A percentile compares a stretch with the other conserved stretches of the same genome.
Conservation (phyloP, 2,888 invertebrate genomes). For the Stegophylla sp. region DNA sequence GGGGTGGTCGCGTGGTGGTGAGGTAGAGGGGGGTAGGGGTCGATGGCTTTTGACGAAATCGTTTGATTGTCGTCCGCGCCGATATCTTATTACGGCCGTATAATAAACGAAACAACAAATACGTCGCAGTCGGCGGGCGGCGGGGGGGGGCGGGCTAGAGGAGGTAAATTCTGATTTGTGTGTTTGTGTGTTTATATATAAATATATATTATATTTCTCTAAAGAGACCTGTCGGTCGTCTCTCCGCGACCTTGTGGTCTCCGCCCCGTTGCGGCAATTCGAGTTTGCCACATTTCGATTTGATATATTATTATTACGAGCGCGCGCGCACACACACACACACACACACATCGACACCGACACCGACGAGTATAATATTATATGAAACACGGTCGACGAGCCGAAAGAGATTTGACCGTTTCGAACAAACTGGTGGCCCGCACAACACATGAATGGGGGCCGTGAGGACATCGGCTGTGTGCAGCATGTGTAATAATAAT, state of each 20-base stretch:
- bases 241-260: not conserved
- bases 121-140: not conserved
- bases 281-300: not conserved
- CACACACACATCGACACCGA: not conserved
- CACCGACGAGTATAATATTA: too few relatives aligned
- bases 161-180: too few relatives aligned
- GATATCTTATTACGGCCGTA: slow-evolving; percentile 24
- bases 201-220: not conserved
- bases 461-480: not conserved
- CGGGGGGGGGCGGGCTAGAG: too few relatives aligned
- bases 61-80: slow-evolving; percentile 37
- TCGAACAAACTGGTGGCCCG: not conserved
- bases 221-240: not conserved
- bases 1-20: not conserved
- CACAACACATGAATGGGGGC: not conserved
- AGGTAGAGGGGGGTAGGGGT: not conserved
- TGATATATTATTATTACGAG: not conserved
- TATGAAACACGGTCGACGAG: not conserved
- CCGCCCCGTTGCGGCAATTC: not conserved
- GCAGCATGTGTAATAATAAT: slow-evolving; percentile 5
- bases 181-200: too few relatives aligned
- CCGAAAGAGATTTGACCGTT: slow-evolving; percentile 1
- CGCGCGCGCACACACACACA: too few relatives aligned
- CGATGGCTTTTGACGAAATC: slow-evolving; percentile 14
- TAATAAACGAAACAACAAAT: slow-evolving; percentile 24